Percentiles rank a stretch among this genome's conserved stretches.
Conservation (phyloP, 1,140 invertebrate genomes). For the Dolichoris vasculosae region DNA sequence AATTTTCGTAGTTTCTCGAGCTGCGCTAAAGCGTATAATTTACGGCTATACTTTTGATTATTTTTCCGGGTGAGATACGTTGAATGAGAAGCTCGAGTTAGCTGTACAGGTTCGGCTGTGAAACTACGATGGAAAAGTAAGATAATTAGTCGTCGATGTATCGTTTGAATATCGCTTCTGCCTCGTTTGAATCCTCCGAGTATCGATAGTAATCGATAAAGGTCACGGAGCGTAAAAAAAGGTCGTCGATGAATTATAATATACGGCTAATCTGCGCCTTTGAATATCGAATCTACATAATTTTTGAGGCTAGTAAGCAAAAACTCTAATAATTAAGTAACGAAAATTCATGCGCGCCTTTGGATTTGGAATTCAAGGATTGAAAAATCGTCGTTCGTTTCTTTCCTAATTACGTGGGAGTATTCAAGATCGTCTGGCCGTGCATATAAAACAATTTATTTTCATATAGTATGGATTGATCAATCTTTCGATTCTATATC, state of each 20-base stretch:
- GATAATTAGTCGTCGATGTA: not conserved
- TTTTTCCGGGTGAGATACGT: not conserved
- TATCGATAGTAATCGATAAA: not conserved
- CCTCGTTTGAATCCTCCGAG: not conserved
- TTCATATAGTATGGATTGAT: slow-evolving; percentile 14
- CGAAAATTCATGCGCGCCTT: not conserved
- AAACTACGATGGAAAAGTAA: not conserved
- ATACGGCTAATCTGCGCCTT: not conserved
- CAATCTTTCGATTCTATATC: not conserved
- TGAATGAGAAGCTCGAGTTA: not conserved
- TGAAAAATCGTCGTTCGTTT: not conserved
- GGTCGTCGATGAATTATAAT: slow-evolving; percentile 14
- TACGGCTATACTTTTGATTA: not conserved
- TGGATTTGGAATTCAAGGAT: not conserved
- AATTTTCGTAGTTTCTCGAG: not conserved
- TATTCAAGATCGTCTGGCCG: not conserved
- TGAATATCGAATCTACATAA: slow-evolving; percentile 1
- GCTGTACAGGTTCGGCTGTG: not conserved
- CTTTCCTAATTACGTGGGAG: slow-evolving; percentile 25
- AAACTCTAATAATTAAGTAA: slow-evolving; percentile 4
- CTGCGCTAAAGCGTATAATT: not conserved
- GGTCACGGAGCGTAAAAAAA: not conserved
- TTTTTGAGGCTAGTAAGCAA: not conserved
- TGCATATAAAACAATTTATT: slow-evolving; percentile 14
- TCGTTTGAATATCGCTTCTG: no score